Evolutionary conservation across 2,113 vertebrate genomes (phyloP).

Genomic region (Phyllostomus discolor): DNA sequence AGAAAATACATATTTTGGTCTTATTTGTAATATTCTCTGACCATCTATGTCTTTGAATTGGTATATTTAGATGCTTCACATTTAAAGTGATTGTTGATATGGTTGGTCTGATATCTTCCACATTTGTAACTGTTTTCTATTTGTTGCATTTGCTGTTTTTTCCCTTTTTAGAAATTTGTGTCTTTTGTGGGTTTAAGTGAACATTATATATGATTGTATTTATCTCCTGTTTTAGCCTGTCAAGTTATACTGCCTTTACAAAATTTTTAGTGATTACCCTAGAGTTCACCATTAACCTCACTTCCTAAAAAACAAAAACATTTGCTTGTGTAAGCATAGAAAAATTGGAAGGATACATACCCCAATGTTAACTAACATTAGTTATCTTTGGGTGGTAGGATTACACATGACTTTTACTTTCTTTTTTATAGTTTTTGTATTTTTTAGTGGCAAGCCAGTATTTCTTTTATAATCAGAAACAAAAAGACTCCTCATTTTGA

Average conservation of each 20-base stretch:
- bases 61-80: neutral
- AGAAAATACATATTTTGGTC: neutral
- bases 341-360: neutral
- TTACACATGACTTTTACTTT: neutral
- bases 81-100: neutral
- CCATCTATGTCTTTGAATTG: neutral
- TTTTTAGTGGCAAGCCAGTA: neutral
- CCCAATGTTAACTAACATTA: neutral
- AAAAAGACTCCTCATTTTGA: neutral
- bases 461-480: slow-evolving; percentile 12
- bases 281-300: neutral
- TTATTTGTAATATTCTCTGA: neutral
- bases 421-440: neutral
- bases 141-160: neutral
- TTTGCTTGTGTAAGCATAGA: neutral
- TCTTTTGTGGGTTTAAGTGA: neutral
- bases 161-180: neutral
- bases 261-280: neutral
- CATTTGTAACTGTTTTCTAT: neutral
- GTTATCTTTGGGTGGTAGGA: neutral
- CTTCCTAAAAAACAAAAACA: neutral
- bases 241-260: neutral
- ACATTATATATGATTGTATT: neutral
- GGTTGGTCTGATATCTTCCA: neutral
- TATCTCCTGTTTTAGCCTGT: neutral